Evolutionary conservation across 35 echinoderm and acorn worm species (phyloP).

Genomic region (Apostichopus californicus): DNA sequence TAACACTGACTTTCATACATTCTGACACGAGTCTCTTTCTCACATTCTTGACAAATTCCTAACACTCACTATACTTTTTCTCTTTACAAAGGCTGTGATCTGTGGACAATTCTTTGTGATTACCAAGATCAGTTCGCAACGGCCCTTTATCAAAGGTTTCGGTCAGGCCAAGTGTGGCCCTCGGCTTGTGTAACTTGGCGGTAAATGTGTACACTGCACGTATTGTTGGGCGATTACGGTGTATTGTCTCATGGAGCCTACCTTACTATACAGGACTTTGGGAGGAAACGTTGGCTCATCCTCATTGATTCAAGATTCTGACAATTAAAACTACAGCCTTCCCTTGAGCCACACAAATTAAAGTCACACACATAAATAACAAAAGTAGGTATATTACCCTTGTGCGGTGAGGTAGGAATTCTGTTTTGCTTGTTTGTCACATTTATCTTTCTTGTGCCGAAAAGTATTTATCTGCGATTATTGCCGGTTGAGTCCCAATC

Average conservation of each 20-base stretch:
- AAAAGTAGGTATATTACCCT: background rate
- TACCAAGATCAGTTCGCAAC: background rate
- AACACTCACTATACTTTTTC: background rate
- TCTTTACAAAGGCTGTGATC: background rate
- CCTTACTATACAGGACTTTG: background rate
- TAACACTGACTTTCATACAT: background rate
- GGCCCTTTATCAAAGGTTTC: background rate
- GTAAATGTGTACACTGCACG: slow-evolving; percentile 1
- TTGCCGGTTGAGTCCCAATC: too few relatives aligned
- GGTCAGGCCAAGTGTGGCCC: slow-evolving; percentile 8
- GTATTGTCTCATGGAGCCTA: background rate
- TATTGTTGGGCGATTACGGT: background rate
- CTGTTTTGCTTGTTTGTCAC: too few relatives aligned
- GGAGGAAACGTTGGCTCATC: background rate
- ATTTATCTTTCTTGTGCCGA: too few relatives aligned
- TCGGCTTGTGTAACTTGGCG: slow-evolving; percentile 27
- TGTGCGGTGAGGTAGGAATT: background rate
- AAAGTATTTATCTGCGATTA: too few relatives aligned
- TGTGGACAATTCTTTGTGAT: background rate
- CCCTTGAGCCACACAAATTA: background rate
- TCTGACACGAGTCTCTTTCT: background rate
- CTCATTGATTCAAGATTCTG: background rate
- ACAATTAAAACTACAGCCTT: background rate
- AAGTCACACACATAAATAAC: background rate
- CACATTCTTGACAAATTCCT: background rate